Base-by-base conservation (phyloP, 2,888 invertebrate genomes). In the Osedax frankpressi region DNA sequence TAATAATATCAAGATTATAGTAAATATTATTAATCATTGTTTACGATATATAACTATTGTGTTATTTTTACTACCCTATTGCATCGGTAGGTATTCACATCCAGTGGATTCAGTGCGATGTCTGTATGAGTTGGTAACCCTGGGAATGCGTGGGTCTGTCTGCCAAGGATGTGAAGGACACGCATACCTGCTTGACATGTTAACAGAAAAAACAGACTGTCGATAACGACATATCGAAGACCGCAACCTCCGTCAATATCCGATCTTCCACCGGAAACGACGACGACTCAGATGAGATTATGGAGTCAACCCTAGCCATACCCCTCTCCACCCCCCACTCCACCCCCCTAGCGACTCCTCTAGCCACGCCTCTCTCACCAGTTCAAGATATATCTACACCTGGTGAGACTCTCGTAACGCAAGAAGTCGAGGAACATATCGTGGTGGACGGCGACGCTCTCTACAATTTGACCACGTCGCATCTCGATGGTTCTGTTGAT, bases 31-130 rank as follows among this genome's bases (percentile, higher is more conserved):
- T n/a, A n/a, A n/a, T n/a, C n/a, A n/a, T n/a, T n/a, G n/a, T n/a
- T n/a, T n/a, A n/a, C n/a, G n/a, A n/a, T n/a, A n/a, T n/a, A n/a
- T n/a, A n/a, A n/a, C n/a, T n/a, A n/a, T n/a, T n/a, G n/a, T n/a
- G n/a, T n/a, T n/a, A n/a, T n/a, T n/a, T n/a, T n/a, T n/a, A n/a
- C n/a, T n/a, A n/a, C n/a, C n/a, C n/a, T n/a, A n/a, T n/a, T n/a
- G n/a, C n/a, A n/a, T n/a, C n/a, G 27, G 27, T 69, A 84, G 93
- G 92, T 75, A 90, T 91, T 73, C 90, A 91, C 83, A 93, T 95
- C 30, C 91, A 94, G 84, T 97, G 96, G 96, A 93, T 97, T 75
- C 94, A 94, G 81, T 98, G 97, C 86, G 97, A 97, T 85, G 91
- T 91, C 63, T 97, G 97, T 86, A 92, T 94, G 82, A 90, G 90